Conservation (phyloP, 2,888 invertebrate genomes). For the Aleiodes alternator region DNA sequence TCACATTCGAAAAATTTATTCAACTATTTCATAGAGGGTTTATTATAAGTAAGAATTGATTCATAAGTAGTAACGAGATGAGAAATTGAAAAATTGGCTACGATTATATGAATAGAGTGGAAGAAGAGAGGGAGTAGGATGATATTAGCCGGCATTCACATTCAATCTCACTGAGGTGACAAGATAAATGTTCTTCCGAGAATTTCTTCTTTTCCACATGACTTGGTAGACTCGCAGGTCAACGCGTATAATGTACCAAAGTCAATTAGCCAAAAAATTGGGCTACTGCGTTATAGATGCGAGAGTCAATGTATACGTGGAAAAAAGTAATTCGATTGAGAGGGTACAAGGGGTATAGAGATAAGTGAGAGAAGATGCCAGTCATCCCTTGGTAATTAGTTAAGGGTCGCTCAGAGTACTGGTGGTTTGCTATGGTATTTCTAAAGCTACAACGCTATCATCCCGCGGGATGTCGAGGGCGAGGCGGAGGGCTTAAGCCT, state of each 20-base stretch:
- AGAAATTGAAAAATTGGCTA: slow-evolving; percentile 22
- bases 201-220: slow-evolving; percentile 37
- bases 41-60: slow-evolving; percentile 24
- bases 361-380: slow-evolving; percentile 74
- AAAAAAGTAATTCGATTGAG: slow-evolving; percentile 74
- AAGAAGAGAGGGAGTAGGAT: slow-evolving; percentile 10
- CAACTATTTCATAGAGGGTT: not conserved
- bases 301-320: slow-evolving; percentile 62
- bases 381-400: slow-evolving; percentile 74
- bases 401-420: slow-evolving; percentile 65
- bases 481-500: slow-evolving; percentile 46
- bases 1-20: not conserved
- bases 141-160: slow-evolving; percentile 50
- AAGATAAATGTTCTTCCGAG: slow-evolving; percentile 65
- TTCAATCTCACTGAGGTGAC: slow-evolving; percentile 63
- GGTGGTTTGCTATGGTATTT: slow-evolving; percentile 30
- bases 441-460: slow-evolving; percentile 43
- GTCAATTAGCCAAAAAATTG: slow-evolving; percentile 72
- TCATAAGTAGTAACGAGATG: slow-evolving; percentile 43
- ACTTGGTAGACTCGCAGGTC: slow-evolving; percentile 11
- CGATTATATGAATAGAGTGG: slow-evolving; percentile 9
- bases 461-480: slow-evolving; percentile 45
- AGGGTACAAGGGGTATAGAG: slow-evolving; percentile 63
- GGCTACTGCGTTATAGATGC: slow-evolving; percentile 52
- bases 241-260: slow-evolving; percentile 48